A percentile compares a stretch with the other conserved stretches of the same genome.
These are phyloP conservation scores for Morpho deidamia DNA, from an alignment of 2,888 invertebrate genomes.

Conservation along the genomic window DNA sequence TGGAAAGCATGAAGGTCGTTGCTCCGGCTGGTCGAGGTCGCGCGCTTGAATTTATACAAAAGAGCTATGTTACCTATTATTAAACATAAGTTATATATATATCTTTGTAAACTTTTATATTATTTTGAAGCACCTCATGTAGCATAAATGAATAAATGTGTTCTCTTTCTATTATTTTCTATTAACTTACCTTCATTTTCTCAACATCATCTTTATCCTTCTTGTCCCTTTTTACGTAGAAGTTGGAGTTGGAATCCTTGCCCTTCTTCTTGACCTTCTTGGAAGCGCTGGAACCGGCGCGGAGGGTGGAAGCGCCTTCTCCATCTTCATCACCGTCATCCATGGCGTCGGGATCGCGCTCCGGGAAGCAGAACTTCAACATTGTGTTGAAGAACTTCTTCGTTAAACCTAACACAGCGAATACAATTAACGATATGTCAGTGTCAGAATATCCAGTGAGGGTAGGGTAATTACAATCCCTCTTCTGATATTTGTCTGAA, in stretches of 20 bases:
- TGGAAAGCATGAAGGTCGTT: too few species aligned
- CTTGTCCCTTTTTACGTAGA: conserved; percentile 91
- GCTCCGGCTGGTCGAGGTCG: too few species aligned
- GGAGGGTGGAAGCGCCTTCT: conserved; percentile 53
- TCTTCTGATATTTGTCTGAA: too few species aligned
- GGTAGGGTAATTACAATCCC: too few species aligned
- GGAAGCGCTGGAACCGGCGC: conserved; percentile 60
- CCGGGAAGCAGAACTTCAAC: conserved; percentile 98
- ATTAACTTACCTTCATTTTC: conserved; percentile 88
- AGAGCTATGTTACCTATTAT: too few species aligned
- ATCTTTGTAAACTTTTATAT: too few species aligned
- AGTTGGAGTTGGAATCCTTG: conserved; percentile 90
- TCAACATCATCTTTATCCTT: conserved; percentile 96
- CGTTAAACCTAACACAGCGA: conserved; percentile 81
- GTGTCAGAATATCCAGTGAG: too few species aligned
- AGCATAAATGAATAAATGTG: too few species aligned
- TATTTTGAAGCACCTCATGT: too few species aligned
- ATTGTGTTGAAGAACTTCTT: conserved; percentile 98
- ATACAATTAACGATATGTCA: too few species aligned
- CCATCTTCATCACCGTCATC: conserved; percentile 82
- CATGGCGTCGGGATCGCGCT: conserved; percentile 91
- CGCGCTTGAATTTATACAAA: too few species aligned
- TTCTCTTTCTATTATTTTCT: not conserved
- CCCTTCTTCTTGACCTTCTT: conserved; percentile 76
- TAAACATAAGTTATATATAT: too few species aligned